Evolutionary conservation across 2,888 invertebrate species (phyloP).

Genomic region (Eupithecia subumbrata): DNA sequence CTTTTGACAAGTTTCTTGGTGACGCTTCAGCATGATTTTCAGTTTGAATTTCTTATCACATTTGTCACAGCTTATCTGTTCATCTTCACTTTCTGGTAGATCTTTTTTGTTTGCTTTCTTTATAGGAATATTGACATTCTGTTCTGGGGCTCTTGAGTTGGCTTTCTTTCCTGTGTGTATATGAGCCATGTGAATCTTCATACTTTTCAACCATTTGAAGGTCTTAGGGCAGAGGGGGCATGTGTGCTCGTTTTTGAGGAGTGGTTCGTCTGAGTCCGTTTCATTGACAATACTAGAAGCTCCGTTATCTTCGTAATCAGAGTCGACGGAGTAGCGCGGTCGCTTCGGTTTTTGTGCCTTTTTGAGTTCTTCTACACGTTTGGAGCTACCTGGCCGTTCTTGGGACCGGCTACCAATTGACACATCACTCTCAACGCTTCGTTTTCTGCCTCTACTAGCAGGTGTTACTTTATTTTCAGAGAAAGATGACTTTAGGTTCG

Average conservation of each 20-base stretch:
- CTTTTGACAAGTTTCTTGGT: conserved; percentile 63
- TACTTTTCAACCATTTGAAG: conserved; percentile 56
- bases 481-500: conserved; percentile 63
- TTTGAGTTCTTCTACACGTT: conserved; percentile 70
- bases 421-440: conserved; percentile 70
- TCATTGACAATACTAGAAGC: conserved; percentile 64
- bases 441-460: conserved; percentile 60
- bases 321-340: conserved; percentile 60
- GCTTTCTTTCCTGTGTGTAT: conserved; percentile 54
- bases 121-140: conserved; percentile 53
- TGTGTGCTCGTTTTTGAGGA: conserved; percentile 54
- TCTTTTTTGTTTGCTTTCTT: conserved; percentile 36
- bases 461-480: conserved; percentile 62
- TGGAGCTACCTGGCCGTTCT: conserved; percentile 63
- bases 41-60: conserved; percentile 76
- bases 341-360: conserved; percentile 56
- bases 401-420: conserved; percentile 65
- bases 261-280: conserved; percentile 74
- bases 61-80: conserved; percentile 67
- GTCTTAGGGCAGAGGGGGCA: conserved; percentile 65
- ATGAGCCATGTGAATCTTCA: conserved; percentile 56
- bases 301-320: conserved; percentile 72
- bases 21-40: conserved; percentile 79
- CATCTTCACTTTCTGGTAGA: conserved; percentile 61
- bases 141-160: conserved; percentile 25